Base-by-base conservation (phyloP, 2,888 invertebrate genomes). In the Stenotaenia linearis region DNA sequence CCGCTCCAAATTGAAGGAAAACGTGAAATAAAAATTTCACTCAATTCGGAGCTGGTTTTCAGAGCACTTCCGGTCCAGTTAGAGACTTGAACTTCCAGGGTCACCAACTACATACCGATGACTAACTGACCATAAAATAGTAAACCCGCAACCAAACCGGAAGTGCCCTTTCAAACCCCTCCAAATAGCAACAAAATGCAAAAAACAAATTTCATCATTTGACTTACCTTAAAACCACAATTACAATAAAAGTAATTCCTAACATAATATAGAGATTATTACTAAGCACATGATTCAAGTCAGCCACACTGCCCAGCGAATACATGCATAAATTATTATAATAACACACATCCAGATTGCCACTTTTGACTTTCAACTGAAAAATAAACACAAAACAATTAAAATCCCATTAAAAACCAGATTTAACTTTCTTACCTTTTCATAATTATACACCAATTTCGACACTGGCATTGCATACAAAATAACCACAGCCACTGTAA, bases 261-360 rank as follows among this genome's bases (percentile, higher is more conserved):
- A 96, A 89, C 82, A 92, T 83, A 15, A 95, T 87, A 85, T 96
- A 96, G 5, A 93, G 94, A 50, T 92, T 88, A 87, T 96, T 96
- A 25, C 93, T 93, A 87, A 90, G 93, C 30, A 96, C 91, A 85
- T 95, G 95, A 88, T 96, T 96, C 86, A 94, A 94, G 84, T 95
- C 93, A 0, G 92, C 91, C 23, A 95, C 87, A 0, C 90, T 86
- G 78, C 91, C 92, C n/a, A 93, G 87, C 0, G 94, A 93, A 85
- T 93, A 92, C 0, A 94, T 91, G 86, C 96, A 96, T 30, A 92
- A 87, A 87, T 94, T 96, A 86, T 96, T 96, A 87, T 95, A 96
- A 86, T 94, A 96, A 86, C 96, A 96, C 75, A 94, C 88, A 86
- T 96, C 96, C 84, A 94, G 92, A 85, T 95, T 90, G 0, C 96